Evolutionary conservation across 2,888 invertebrate species (phyloP).

Genomic region (Aspidapion aeneum): DNA sequence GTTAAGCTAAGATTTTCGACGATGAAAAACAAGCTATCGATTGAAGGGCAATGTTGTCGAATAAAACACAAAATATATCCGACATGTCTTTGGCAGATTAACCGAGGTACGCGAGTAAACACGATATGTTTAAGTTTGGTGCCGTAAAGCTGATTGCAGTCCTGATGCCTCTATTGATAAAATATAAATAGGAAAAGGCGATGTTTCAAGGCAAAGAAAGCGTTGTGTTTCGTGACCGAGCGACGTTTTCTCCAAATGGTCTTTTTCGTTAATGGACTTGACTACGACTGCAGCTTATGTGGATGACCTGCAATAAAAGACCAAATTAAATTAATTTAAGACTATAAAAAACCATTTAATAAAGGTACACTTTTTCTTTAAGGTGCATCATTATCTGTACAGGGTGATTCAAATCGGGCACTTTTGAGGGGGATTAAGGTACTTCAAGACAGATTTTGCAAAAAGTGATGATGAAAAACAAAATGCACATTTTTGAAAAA

Average conservation of each 20-base stretch:
- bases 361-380: no score
- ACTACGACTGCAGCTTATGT: neutral
- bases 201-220: neutral
- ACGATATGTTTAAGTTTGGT: slow-evolving; percentile 18
- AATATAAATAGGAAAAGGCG: neutral
- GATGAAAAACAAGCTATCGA: slow-evolving; percentile 13
- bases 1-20: slow-evolving; percentile 6
- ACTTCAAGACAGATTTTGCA: no score
- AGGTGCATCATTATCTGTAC: no score
- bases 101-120: slow-evolving; percentile 8
- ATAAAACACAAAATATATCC: slow-evolving; percentile 9
- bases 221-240: neutral
- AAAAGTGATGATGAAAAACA: no score
- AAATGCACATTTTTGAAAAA: no score
- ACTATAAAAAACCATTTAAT: no score
- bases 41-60: neutral
- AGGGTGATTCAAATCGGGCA: no score
- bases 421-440: no score
- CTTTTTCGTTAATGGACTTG: neutral
- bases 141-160: slow-evolving; percentile 8
- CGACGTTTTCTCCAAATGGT: neutral
- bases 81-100: slow-evolving; percentile 19
- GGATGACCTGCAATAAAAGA: no score
- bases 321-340: neutral
- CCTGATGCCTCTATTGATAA: slow-evolving; percentile 18